Percentiles rank a stretch among this genome's conserved stretches.
Evolutionary conservation across 2,888 invertebrate genomes (phyloP).

Genomic region (Acrocera orbiculus): DNA sequence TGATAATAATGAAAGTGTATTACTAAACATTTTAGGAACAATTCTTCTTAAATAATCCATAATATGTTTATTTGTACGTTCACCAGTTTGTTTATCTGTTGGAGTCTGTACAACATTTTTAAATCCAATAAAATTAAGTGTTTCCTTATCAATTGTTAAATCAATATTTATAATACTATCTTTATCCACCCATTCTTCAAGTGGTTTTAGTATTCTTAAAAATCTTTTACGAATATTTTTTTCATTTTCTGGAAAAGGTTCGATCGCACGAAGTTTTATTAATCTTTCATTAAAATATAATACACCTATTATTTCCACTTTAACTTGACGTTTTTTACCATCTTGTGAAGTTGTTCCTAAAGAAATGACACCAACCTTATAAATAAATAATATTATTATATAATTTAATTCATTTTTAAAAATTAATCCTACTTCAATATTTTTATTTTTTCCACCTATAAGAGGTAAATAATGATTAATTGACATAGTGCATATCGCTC

Average conservation of each 20-base stretch:
- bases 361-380: slow-evolving; percentile 59
- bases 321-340: slow-evolving; percentile 57
- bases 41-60: slow-evolving; percentile 77
- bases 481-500: slow-evolving; percentile 63
- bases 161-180: slow-evolving; percentile 64
- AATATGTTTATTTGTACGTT: slow-evolving; percentile 51
- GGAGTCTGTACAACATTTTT: slow-evolving; percentile 50
- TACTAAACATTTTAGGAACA: slow-evolving; percentile 82
- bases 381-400: not conserved
- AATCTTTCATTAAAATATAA: slow-evolving; percentile 55
- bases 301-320: slow-evolving; percentile 74
- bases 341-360: slow-evolving; percentile 71
- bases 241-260: slow-evolving; percentile 61
- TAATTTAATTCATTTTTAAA: too few species aligned
- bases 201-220: slow-evolving; percentile 63
- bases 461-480: slow-evolving; percentile 57
- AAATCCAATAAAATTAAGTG: slow-evolving; percentile 62
- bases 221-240: slow-evolving; percentile 65
- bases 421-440: slow-evolving; percentile 40
- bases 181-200: slow-evolving; percentile 61
- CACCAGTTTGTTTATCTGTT: slow-evolving; percentile 28
- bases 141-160: slow-evolving; percentile 64
- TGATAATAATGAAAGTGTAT: slow-evolving; percentile 62
- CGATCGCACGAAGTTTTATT: slow-evolving; percentile 64
- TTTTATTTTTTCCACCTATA: slow-evolving; percentile 53